Conservation (phyloP, 53 echinoderm and acorn worm species). For the Actinopyga echinites region DNA sequence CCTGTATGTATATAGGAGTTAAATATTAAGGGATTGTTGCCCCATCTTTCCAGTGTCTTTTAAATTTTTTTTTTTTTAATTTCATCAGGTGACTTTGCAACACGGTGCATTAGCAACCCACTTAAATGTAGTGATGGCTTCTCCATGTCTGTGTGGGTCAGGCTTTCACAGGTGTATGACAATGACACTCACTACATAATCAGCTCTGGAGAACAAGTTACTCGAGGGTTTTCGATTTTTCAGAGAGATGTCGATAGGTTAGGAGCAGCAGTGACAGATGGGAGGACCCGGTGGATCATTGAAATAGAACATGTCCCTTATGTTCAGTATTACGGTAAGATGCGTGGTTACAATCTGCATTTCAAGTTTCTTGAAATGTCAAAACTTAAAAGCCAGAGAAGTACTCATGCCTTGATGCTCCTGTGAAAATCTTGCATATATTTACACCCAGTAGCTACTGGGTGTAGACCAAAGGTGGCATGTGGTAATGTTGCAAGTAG, state of each 20-base stretch:
- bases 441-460: too few relatives aligned
- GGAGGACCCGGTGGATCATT: constrained; percentile 71
- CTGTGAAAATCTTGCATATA: too few relatives aligned
- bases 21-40: too few relatives aligned
- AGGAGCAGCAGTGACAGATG: constrained; percentile 88
- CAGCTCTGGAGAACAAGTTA: constrained; percentile 81
- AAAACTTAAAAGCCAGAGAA: too few relatives aligned
- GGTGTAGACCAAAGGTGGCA: too few relatives aligned
- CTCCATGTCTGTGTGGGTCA: constrained; percentile 79
- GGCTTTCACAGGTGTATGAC: constrained; percentile 67
- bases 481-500: too few relatives aligned
- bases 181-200: constrained; percentile 78
- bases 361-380: too few relatives aligned
- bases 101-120: constrained; percentile 68
- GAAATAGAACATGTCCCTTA: constrained; percentile 67
- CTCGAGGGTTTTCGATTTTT: constrained; percentile 74
- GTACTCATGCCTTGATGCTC: too few relatives aligned
- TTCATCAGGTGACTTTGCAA: constrained; percentile 66
- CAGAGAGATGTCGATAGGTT: constrained; percentile 75
- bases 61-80: background rate
- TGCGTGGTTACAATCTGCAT: background rate
- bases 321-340: constrained; percentile 57
- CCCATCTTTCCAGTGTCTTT: background rate
- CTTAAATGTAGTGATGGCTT: constrained; percentile 63
- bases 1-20: too few relatives aligned